A percentile compares a stretch with the other conserved stretches of the same genome.
Evolutionary conservation across 92 coral and sea anemone species (phyloP).

Genomic region (Virgularia gustaviana): DNA sequence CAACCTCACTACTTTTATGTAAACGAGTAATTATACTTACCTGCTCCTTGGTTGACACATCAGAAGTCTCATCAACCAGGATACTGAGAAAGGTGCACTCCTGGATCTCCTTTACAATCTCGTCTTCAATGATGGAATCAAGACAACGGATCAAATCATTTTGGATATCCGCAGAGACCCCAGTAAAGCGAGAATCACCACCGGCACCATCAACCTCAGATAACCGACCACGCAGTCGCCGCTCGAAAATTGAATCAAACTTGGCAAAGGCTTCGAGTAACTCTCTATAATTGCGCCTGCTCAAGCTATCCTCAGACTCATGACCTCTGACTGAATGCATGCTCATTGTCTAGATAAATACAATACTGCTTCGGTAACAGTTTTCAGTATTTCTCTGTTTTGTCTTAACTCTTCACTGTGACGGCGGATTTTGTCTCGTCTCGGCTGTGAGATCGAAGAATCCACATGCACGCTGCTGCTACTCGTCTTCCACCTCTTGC

Average conservation of each 20-base stretch:
- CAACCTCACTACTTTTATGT: not conserved
- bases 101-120: not conserved
- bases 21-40: not conserved
- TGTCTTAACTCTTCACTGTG: not conserved
- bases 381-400: not conserved
- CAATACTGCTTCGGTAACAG: not conserved
- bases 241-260: too few species aligned
- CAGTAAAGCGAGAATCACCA: not conserved
- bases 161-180: not conserved
- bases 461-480: not conserved
- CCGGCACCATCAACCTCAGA: not conserved
- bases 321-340: not conserved
- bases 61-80: not conserved
- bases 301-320: not conserved
- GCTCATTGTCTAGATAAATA: not conserved
- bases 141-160: conserved; percentile 1
- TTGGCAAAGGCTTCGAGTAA: too few species aligned
- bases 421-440: not conserved
- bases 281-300: not conserved
- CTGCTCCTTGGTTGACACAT: not conserved
- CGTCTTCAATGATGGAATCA: not conserved
- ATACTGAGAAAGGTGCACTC: not conserved
- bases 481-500: not conserved
- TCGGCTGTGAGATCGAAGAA: not conserved
- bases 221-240: too few species aligned